Base-by-base conservation (phyloP, 2,888 invertebrate species). In the Stratiomys singularior region DNA sequence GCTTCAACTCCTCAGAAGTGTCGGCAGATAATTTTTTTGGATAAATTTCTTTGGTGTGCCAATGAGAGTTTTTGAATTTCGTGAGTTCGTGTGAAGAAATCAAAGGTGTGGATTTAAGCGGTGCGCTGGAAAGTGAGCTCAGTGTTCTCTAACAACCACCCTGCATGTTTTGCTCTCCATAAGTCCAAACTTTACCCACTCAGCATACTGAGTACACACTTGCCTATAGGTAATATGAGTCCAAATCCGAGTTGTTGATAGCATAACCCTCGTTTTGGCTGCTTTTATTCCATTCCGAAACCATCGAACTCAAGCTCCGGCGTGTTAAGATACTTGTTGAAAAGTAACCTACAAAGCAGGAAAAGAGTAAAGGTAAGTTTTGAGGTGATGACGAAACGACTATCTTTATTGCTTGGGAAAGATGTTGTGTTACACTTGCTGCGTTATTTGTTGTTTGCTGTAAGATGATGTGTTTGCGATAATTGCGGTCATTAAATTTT, bases 341-440 rank as follows among this genome's bases (percentile, higher is more conserved):
- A 52, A 27, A 23, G 9, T 47, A 71, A 71, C 71, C 71, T 71
- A 52, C n/a, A 52, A 71, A 71, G n/a, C 37, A 21, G 47, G 9
- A 47, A 71, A 71, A 71, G 71, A 52, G 71, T 71, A 71, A 71
- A 71, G 71, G 71, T 71, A 71, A 71, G 25, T 71, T 47, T 64
- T n/a, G 30, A 27, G 52, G 18, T 23, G 64, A 28, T 71, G 71
- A 71, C 52, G 71, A 71, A 71, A 71, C 37, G 25, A 27, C 28
- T 25, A 64, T 64, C 28, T 71, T 47, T 28, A n/a, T 23, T 13
- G 67, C 44, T 71, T 44, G 27, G 47, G 46, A 71, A 71, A 37
- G 37, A 37, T 37, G 71, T 25, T 71, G 64, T 25, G 47, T 25
- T 71, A 71, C 47, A 71, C 71, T 71, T 71, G 71, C 27, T 71